Base-by-base conservation (phyloP, 2,888 invertebrate genomes). In the Scaptomyza parva region DNA sequence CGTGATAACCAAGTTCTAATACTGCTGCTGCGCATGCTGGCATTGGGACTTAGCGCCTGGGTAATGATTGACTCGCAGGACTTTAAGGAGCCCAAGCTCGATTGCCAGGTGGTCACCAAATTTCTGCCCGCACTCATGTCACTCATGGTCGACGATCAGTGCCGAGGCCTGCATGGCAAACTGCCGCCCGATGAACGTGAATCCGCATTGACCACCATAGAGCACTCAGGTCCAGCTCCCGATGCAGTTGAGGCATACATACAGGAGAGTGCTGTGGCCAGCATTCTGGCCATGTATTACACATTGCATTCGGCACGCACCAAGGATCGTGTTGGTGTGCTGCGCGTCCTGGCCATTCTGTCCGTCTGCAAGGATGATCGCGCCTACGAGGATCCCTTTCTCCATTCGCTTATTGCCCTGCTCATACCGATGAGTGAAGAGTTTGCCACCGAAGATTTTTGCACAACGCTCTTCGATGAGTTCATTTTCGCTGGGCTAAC, bases 11-110 rank as follows among this genome's bases (percentile, higher is more conserved):
- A 96, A 57, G 96, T 98, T 76, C 92, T 99, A 64, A 96, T 98
- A 76, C 92, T 99, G 22, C 92, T 99, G 64, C 92, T 99, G 58
- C 93, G 99, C 89, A 98, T 99, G 98, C 92, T 99, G 76, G 96
- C 97, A 0, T 92, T 99, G 40, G 98, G 98, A 0, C 92, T 98
- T 43, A 97, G 97, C 90, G 97, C 98, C 3, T 98, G 98, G 98
- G 95, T 97, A 24, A 98, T 99, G 97, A 98, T 99, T 73, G 97
- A 98, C 91, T 97, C 97, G 2, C 96, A 97, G 92, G 96, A 97
- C 79, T 98, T 98, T 88, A 97, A 97, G 89, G 99, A 99, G 91
- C 98, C 98, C 0, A 98, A 98, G 92, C 92, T 98, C 64, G 98
- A 98, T 84, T 95, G 96, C 88, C 97, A 97, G 92, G 95, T 98